Evolutionary conservation across 2,113 vertebrate genomes (phyloP).

Genomic region (Chloropsis hardwickii): DNA sequence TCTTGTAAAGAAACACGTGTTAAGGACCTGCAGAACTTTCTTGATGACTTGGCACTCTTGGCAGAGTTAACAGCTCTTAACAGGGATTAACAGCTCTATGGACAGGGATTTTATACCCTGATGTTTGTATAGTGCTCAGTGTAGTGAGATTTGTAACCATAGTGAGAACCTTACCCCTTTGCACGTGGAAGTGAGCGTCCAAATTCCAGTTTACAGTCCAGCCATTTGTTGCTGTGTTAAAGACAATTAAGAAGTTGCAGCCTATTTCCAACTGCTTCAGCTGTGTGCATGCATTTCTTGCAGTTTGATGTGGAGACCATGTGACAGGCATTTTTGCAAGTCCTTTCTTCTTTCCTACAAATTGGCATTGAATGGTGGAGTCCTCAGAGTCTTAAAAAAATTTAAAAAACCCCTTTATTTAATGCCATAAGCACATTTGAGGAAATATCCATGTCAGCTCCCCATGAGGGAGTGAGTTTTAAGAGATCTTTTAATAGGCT

Average conservation of each 20-base stretch:
- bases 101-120: neutral
- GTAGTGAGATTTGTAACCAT: neutral
- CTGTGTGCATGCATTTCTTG: accelerated
- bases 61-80: too few species aligned
- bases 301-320: neutral
- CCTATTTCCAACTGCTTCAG: neutral
- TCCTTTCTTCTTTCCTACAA: neutral
- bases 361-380: neutral
- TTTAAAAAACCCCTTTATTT: neutral
- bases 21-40: neutral
- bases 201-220: neutral
- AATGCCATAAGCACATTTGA: neutral
- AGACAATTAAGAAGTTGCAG: neutral
- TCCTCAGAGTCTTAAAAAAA: neutral
- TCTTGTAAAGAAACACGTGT: neutral
- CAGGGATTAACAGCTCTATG: neutral
- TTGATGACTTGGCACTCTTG: neutral
- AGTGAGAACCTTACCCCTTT: neutral
- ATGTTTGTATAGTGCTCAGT: neutral
- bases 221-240: neutral
- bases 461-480: neutral
- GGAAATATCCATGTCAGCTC: neutral
- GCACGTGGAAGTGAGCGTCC: too few species aligned
- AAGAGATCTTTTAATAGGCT: neutral
- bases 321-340: neutral